Base-by-base conservation (phyloP, 1,140 invertebrate genomes). In the Drosophila ironensis region DNA sequence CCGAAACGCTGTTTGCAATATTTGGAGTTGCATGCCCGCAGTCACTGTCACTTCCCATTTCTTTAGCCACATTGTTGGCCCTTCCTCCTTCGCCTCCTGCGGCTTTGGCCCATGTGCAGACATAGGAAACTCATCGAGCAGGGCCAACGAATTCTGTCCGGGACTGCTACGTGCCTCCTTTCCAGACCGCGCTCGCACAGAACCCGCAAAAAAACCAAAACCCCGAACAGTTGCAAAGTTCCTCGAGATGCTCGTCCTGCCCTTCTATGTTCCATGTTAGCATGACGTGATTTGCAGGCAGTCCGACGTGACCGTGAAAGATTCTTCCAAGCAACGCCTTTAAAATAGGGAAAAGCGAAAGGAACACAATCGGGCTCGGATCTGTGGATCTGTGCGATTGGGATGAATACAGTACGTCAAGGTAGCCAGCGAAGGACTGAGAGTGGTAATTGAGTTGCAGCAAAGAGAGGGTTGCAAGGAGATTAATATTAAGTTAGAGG, bases 241-340 rank as follows among this genome's bases (percentile, higher is more conserved):
- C 54, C 30, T 16, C 20, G 41, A 44, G 40, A 61, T 60, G 25
- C 50, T 68, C 4, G 35, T 33, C 30, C 14, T 12, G 11, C 4
- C 30, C 11, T 12, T 12, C 11, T 9, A 33, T 33, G 14, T 33
- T 12, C 30, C n/a, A 33, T 52, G 50, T 41, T 51, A 42, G 37
- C 35, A 38, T 76, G 77, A 81, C 78, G 77, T 77, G 78, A 82
- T 84, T 82, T 82, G 69, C 68, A 64, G 73, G 53, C 46, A 69
- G 60, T 42, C 59, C 63, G 69, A 84, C 78, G 78, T 82, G 77
- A 78, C 77, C 77, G 63, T 84, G 78, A 82, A 81, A 82, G 72
- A 38, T 63, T 84, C 48, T 33, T 41, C 14, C n/a, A n/a, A 48
- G 24, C 22, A 25, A 30, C 46, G 41, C 64, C 51, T 56, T n/a